Evolutionary conservation across 2,888 invertebrate genomes (phyloP), one percentile per base, ranked within the genome.

Genomic region (Anthophora plumipes): DNA sequence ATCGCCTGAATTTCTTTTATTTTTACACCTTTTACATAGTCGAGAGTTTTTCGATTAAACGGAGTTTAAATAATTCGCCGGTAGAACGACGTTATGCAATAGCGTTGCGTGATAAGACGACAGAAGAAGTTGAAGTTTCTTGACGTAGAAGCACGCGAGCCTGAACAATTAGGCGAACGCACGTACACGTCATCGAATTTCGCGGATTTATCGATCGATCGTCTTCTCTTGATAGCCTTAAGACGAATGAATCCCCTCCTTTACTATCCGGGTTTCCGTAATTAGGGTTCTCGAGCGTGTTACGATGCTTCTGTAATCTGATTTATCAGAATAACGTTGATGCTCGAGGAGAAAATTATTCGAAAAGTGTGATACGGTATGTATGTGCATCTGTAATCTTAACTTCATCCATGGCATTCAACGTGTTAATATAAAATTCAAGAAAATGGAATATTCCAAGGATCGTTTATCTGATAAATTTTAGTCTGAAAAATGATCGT

Each of bases 161-260:
- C 54, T 54, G 39, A 22, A 72, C 69, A 79, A 83, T 83, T 83
- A 83, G 74, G 20, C 17, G 50, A 48, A 52, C 52, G 66, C 69
- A 82, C 76, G 75, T 76, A 76, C 52, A 73, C 75, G 60, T 83
- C 71, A 68, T 78, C 64, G 78, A 78, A 82, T 71, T 83, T 78
- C 78, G 67, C 67, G 72, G 78, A 79, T 76, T 67, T 76, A 83
- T 82, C 82, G 82, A 82, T 78, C 75, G 78, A 82, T 78, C 72
- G 61, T 48, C 50, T 31, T 31, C 57, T n/a, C 82, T 73, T 74
- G 81, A 81, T 77, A 77, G 68, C 54, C 14, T 12, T 25, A 70
- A 77, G 82, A 82, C 59, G 77, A 73, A 82, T 77, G 63, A n/a
- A 59, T 57, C 61, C 68, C 20, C 20, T 31, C 31, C 4, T 4